These are phyloP conservation scores for Megalonaias nervosa DNA, from an alignment of 1,140 invertebrate genomes.

Conservation along the genomic window DNA sequence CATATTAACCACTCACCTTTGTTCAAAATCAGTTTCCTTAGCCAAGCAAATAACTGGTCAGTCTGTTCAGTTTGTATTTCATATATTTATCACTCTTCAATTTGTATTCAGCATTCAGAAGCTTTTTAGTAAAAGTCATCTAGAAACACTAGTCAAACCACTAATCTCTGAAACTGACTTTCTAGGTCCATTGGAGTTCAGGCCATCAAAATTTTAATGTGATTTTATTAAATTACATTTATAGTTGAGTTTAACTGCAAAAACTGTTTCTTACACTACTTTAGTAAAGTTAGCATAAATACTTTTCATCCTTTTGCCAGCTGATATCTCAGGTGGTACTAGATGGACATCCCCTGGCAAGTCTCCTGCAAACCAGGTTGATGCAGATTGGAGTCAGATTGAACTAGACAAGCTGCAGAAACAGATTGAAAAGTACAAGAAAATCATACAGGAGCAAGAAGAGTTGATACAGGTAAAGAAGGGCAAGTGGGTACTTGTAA, in stretches of 20 bases:
- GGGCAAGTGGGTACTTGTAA: no score
- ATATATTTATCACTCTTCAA: no score
- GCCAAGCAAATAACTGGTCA: no score
- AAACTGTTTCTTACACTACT: not conserved
- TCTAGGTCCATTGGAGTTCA: no score
- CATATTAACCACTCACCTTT: no score
- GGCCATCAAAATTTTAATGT: no score
- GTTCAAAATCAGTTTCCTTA: no score
- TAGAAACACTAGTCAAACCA: no score
- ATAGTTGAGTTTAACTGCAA: not conserved
- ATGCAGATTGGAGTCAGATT: constrained; percentile 26
- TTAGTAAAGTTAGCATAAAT: not conserved
- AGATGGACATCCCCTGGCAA: not conserved
- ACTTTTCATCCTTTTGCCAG: not conserved
- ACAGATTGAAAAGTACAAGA: constrained; percentile 61
- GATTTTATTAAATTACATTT: not conserved
- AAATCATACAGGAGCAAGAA: constrained; percentile 65
- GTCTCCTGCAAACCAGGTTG: not conserved
- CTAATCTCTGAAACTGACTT: no score
- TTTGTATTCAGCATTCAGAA: no score
- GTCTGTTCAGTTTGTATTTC: no score
- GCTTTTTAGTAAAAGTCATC: no score
- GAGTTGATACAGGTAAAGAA: constrained; percentile 60
- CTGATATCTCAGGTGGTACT: not conserved
- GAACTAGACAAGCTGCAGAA: constrained; percentile 50